These are phyloP conservation scores for Oxytorus armatus DNA, from an alignment of 2,888 invertebrate species.

Conservation along the genomic window DNA sequence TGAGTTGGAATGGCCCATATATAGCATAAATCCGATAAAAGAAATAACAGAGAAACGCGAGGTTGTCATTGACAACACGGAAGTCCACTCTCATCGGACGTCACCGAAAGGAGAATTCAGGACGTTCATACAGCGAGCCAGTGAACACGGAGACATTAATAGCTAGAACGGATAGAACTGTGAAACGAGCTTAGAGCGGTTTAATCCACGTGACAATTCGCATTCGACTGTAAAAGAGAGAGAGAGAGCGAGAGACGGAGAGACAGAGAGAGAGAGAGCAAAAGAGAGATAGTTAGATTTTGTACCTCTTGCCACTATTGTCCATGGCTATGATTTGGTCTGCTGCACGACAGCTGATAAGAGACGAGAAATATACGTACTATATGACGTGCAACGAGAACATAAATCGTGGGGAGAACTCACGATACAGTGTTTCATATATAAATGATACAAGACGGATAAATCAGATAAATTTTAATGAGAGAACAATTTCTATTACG, in stretches of 20 bases:
- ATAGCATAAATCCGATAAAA: not conserved
- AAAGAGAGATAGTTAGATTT: not conserved
- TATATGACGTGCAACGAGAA: conserved; percentile 7
- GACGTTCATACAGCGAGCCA: conserved; percentile 9
- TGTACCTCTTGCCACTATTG: conserved; percentile 1
- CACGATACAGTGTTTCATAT: too few species aligned
- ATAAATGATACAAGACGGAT: too few species aligned
- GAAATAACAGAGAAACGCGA: conserved; percentile 8
- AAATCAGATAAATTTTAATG: too few species aligned
- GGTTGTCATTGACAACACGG: conserved; percentile 39
- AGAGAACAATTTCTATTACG: too few species aligned
- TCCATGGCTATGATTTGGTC: not conserved
- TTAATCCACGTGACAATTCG: conserved; percentile 53
- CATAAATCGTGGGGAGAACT: not conserved
- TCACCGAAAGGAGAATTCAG: conserved; percentile 54
- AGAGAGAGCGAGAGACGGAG: conserved; percentile 29
- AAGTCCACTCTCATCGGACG: conserved; percentile 43
- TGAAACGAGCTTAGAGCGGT: conserved; percentile 63
- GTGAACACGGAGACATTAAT: conserved; percentile 28
- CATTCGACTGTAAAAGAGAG: conserved; percentile 2
- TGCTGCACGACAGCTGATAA: conserved; percentile 55
- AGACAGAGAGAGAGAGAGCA: conserved; percentile 35
- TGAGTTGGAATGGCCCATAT: not conserved
- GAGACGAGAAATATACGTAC: conserved; percentile 5
- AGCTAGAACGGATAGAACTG: conserved; percentile 52